phyloP scores from a whole-genome alignment of 2,113 vertebrate genomes.

The Sylvilagus bachmani region DNA sequence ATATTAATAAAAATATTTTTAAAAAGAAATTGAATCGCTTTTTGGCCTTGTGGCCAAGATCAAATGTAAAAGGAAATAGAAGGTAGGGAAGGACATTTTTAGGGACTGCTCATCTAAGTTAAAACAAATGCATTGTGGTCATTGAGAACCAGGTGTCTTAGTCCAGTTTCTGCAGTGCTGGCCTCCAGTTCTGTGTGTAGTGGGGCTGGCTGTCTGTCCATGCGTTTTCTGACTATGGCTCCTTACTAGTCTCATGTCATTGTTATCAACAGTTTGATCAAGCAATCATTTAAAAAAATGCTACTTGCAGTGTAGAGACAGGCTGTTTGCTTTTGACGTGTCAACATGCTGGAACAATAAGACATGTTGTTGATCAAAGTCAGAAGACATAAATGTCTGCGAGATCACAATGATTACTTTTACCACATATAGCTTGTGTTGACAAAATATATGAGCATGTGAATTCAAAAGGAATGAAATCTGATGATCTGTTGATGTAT shows the following conservation, averaged over 20 bases:
- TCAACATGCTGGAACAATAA: conserved; percentile 39
- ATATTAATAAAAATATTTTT: too few species aligned
- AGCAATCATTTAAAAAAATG: conserved; percentile 37
- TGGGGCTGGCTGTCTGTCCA: neutral
- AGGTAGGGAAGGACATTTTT: conserved; percentile 20
- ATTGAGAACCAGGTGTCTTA: conserved; percentile 42
- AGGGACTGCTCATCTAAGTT: neutral
- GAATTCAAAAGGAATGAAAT: conserved; percentile 34
- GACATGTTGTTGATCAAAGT: conserved; percentile 50
- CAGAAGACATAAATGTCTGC: neutral
- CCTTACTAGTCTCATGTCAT: neutral
- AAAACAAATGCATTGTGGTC: conserved; percentile 40
- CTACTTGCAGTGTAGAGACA: neutral
- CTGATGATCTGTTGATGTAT: neutral
- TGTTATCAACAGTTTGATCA: conserved; percentile 55
- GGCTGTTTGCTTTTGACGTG: conserved; percentile 49
- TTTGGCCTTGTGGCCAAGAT: too few species aligned
- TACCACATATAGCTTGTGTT: conserved; percentile 4
- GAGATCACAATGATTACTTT: neutral
- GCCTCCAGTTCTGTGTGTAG: neutral
- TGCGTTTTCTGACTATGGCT: conserved; percentile 9
- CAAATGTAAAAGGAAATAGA: neutral
- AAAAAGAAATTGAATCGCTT: too few species aligned
- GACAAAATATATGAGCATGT: neutral
- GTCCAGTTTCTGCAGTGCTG: neutral